Percentiles rank a stretch among this genome's conserved stretches.
Evolutionary conservation across 2,113 vertebrate genomes (phyloP).

Genomic region (Indicator indicator): DNA sequence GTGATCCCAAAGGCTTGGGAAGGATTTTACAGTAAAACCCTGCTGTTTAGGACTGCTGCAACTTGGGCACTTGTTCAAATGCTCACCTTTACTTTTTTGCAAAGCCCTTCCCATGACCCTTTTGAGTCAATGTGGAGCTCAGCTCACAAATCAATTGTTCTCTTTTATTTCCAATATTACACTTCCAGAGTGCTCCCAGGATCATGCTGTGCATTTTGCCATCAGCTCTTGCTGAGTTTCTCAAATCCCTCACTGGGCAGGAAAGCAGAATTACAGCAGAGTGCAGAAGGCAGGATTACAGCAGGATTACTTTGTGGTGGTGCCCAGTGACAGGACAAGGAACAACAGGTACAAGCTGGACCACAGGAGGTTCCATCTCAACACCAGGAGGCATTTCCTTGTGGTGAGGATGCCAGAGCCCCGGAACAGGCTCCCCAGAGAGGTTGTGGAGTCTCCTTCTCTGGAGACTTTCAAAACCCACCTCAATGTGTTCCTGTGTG

Average conservation of each 20-base stretch:
- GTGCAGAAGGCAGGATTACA: not conserved
- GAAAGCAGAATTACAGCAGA: not conserved
- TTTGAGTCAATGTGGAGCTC: not conserved
- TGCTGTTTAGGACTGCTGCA: slow-evolving; percentile 31
- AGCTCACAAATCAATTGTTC: slow-evolving; percentile 29
- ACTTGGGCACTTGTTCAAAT: not conserved
- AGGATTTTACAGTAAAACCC: not conserved
- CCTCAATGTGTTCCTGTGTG: too few relatives aligned
- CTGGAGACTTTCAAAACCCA: too few relatives aligned
- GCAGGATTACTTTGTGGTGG: too few relatives aligned
- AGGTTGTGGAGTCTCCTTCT: too few relatives aligned
- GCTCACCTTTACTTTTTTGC: not conserved
- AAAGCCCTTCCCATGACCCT: slow-evolving; percentile 14
- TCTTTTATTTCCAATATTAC: slow-evolving; percentile 46
- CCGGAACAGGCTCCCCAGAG: too few relatives aligned
- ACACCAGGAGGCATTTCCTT: too few relatives aligned
- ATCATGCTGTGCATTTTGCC: not conserved
- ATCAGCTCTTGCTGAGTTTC: not conserved
- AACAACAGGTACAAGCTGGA: too few relatives aligned
- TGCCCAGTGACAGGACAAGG: too few relatives aligned
- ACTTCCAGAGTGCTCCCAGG: not conserved
- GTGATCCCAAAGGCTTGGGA: slow-evolving; percentile 12
- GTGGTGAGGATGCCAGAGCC: too few relatives aligned
- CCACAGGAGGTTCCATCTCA: too few relatives aligned
- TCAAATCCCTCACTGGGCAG: not conserved